Conservation (phyloP, 1,140 invertebrate genomes). For the Pinna nobilis region DNA sequence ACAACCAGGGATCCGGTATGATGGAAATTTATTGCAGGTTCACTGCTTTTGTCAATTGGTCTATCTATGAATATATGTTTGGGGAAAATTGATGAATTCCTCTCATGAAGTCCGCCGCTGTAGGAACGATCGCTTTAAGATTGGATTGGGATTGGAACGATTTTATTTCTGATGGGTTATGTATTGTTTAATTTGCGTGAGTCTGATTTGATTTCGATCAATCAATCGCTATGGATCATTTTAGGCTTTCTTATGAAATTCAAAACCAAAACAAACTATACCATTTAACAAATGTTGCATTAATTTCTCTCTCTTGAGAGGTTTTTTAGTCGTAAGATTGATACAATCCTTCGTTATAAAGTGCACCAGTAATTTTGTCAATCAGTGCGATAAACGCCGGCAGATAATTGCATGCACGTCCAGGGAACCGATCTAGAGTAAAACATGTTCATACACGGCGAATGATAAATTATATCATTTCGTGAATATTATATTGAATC, state of each 20-base stretch:
- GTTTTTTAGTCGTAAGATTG: too few relatives aligned
- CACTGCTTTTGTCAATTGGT: conserved; percentile 20
- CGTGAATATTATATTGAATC: conserved; percentile 14
- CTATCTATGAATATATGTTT: conserved; percentile 23
- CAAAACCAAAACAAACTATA: conserved; percentile 19
- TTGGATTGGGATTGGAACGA: conserved; percentile 16
- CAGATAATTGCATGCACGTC: conserved; percentile 2
- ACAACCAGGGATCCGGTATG: conserved; percentile 7
- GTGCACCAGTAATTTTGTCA: neutral
- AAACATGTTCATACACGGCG: conserved; percentile 5
- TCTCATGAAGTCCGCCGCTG: conserved; percentile 3
- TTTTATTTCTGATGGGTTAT: conserved; percentile 21
- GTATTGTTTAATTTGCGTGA: conserved; percentile 19
- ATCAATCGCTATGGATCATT: conserved; percentile 19
- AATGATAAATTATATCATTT: conserved; percentile 20
- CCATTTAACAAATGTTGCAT: too few relatives aligned
- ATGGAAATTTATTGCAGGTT: conserved; percentile 15
- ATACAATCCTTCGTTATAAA: too few relatives aligned
- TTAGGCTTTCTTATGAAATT: conserved; percentile 6
- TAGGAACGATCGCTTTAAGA: conserved; percentile 11
- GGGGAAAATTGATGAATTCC: conserved; percentile 20
- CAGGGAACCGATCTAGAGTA: neutral
- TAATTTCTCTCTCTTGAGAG: too few relatives aligned
- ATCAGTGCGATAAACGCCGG: conserved; percentile 6
- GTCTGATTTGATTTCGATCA: conserved; percentile 24